Evolutionary conservation across 2,113 vertebrate genomes (phyloP).

Genomic region (Erythrocercus mccallii): DNA sequence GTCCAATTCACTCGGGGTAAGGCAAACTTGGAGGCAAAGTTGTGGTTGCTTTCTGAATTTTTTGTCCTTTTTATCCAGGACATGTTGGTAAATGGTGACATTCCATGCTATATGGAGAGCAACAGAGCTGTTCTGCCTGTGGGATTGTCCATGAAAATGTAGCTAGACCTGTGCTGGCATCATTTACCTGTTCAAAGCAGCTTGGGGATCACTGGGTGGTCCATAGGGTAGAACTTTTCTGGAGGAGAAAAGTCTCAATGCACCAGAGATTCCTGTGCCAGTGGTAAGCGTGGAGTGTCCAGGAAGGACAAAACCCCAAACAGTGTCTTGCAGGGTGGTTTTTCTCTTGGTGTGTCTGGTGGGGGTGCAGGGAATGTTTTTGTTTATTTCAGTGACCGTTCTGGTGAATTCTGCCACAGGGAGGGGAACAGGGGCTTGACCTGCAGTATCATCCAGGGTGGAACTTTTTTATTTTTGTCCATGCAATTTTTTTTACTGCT

Average conservation of each 20-base stretch:
- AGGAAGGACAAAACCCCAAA: not conserved
- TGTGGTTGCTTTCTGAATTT: not conserved
- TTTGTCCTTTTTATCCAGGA: not conserved
- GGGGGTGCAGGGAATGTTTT: not conserved
- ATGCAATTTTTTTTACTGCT: not conserved
- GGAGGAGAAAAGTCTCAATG: not conserved
- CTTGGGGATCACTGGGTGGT: not conserved
- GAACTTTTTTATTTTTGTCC: not conserved
- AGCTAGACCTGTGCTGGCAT: not conserved
- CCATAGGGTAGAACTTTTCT: not conserved
- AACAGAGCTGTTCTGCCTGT: not conserved
- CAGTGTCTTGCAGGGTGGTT: not conserved
- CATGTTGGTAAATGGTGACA: not conserved
- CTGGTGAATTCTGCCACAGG: not conserved
- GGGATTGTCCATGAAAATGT: not conserved
- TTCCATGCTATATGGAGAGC: not conserved
- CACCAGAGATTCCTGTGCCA: not conserved
- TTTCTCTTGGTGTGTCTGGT: not conserved
- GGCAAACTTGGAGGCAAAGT: not conserved
- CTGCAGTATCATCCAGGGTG: not conserved
- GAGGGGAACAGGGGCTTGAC: not conserved
- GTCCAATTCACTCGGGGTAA: not conserved
- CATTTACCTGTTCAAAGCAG: not conserved
- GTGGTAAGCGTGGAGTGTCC: not conserved
- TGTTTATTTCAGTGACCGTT: not conserved